Base-by-base conservation (phyloP, 2,113 vertebrate genomes). In the Chaenogobius annularis region DNA sequence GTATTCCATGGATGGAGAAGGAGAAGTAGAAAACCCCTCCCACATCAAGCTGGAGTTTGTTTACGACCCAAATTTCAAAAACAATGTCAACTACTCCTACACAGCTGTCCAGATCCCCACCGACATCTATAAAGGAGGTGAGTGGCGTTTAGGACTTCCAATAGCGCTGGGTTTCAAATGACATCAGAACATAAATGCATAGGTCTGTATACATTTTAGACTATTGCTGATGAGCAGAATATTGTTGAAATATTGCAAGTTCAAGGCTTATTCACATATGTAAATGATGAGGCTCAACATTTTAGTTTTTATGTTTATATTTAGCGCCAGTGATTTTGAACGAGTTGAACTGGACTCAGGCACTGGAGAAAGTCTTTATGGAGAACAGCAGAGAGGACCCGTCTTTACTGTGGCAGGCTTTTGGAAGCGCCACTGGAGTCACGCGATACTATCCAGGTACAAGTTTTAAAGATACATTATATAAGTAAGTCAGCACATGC, bases 41-140 rank as follows among this genome's bases (percentile, higher is more conserved):
- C 93, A 94, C 73, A 93, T 98, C 72, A 95, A 97, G 89, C 87
- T 99, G 91, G 96, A 98, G 75, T 99, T 99, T 88, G 92, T 95
- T 0, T 97, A 98, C 0, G 98, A 99, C n/a, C 83, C 93, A 17
- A 97, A 97, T 91, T 99, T 99, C 93, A 99, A 97, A 92, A 97
- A 97, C 84, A 96, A 95, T 56, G 97, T 99, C 88, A 99, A 99
- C 93, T 98, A 98, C 82, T 98, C 96, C 0, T 96, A 97, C 15
- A 95, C 97, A 0, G 98, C 97, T 0, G 97, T 99, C 74, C 98
- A 99, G 94, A 99, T 99, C 84, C 98, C 98, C 62, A 99, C 98
- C 0, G 98, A 99, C 87, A 99, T 99, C 93, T 99, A 99, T 89
- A 99, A 99, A 94, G 98, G 98, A 94, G 98, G 98, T 95, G 90